Evolutionary conservation across 2,113 vertebrate species (phyloP).

Genomic region (Pongo pygmaeus): DNA sequence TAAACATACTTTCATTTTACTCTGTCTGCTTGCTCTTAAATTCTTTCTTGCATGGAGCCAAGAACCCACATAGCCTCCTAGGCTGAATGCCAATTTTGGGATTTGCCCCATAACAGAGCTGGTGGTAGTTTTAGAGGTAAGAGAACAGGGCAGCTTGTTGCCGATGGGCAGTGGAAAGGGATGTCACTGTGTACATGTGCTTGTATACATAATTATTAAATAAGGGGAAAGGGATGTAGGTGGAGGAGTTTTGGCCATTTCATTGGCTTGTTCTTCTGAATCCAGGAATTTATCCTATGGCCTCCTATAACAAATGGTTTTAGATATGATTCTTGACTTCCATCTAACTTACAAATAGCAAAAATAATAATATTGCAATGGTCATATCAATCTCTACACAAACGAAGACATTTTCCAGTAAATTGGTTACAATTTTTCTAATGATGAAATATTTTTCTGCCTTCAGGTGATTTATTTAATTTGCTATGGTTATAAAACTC

Average conservation of each 20-base stretch:
- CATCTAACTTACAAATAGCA: background rate
- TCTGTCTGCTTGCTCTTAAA: too few species aligned
- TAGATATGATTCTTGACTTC: background rate
- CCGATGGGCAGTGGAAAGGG: rapidly evolving
- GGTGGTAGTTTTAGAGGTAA: background rate
- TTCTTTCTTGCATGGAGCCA: too few species aligned
- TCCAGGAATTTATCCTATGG: background rate
- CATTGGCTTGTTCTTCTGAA: background rate
- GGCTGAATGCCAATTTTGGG: too few species aligned
- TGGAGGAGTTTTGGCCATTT: background rate
- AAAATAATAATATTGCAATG: background rate
- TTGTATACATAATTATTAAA: background rate
- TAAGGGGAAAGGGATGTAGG: background rate
- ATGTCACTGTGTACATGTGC: background rate
- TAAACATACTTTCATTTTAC: too few species aligned
- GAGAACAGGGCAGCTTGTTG: background rate
- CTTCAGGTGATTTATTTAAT: background rate
- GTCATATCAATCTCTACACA: background rate
- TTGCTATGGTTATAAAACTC: background rate
- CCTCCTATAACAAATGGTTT: background rate
- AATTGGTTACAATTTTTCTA: background rate
- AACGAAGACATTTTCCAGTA: background rate
- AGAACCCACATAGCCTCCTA: too few species aligned
- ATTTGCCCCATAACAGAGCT: background rate
- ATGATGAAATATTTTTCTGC: background rate